Evolutionary conservation across 2,113 vertebrate genomes (phyloP).

Genomic region (Austrofundulus limnaeus): DNA sequence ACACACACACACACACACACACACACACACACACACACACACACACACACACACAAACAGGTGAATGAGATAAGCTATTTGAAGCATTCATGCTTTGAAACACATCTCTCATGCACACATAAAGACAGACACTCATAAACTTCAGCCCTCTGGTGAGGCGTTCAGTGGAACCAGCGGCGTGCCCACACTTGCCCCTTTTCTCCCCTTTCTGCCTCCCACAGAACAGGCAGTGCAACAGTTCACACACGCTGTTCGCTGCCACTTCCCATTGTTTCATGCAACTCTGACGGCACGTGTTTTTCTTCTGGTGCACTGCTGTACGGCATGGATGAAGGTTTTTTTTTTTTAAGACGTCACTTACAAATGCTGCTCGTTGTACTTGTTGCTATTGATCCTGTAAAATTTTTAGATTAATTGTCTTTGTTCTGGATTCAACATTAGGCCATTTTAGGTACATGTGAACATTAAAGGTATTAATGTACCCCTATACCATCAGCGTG

Average conservation of each 20-base stretch:
- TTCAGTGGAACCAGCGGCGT: slow-evolving; percentile 61
- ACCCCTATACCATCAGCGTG: too few species aligned
- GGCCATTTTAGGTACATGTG: too few species aligned
- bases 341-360: too few species aligned
- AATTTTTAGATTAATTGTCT: too few species aligned
- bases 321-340: not conserved
- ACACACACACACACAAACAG: slow-evolving; percentile 10
- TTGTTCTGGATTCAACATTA: too few species aligned
- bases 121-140: slow-evolving; percentile 32
- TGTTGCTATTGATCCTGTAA: too few species aligned
- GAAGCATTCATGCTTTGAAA: slow-evolving; percentile 20
- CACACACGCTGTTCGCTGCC: slow-evolving; percentile 42
- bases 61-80: slow-evolving; percentile 43
- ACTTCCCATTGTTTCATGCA: slow-evolving; percentile 14
- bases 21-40: slow-evolving; percentile 13
- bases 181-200: slow-evolving; percentile 70
- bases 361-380: too few species aligned
- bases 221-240: slow-evolving; percentile 45
- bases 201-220: slow-evolving; percentile 32
- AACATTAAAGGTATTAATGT: too few species aligned
- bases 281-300: not conserved
- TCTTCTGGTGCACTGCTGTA: not conserved
- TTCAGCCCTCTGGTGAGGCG: slow-evolving; percentile 61
- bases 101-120: slow-evolving; percentile 11
- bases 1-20: too few species aligned